Base-by-base conservation (phyloP, 2,888 invertebrate species). In the Scaptomyza caliginosa region DNA sequence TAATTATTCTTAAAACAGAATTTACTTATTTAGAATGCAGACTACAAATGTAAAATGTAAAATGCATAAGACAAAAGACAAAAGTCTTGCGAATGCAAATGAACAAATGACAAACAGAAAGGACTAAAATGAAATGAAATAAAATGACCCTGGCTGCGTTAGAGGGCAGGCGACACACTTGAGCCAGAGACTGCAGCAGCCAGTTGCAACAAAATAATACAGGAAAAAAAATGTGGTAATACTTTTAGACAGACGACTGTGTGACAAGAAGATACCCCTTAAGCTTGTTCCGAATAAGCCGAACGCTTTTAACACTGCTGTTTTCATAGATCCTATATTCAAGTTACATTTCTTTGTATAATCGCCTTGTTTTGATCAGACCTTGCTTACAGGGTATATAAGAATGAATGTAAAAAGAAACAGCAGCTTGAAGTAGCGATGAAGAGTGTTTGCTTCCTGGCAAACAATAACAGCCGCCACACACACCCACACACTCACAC, bases 401-500 rank as follows among this genome's bases (percentile, higher is more conserved):
- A 8, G 16, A 30, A 39, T 8, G 21, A 30, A 42, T 8, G n/a
- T 26, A 56, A 56, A 65, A 58, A n/a, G 10, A 28, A 63, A 56
- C n/a, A 63, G 56, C 51, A 46, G 46, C 42, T 60, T 43, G 56
- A 80, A 77, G 84, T 67, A 58, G 69, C 58, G 69, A 69, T 72
- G 45, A 59, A 64, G 67, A 83, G 77, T 81, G 86, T 76, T 83
- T 86, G 86, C 71, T 81, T 81, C 86, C 81, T 81, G 86, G 67
- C 83, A 50, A 66, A 81, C 67, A 68, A 67, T 63, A 69, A 55
- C 66, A 66, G 52, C 48, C 39, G 30, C 46, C 30, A 56, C 36
- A 55, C 38, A 34, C 21, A 52, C 62, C 39, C n/a, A 50, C 54
- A 60, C 46, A 60, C 66, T 16, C 16, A 42, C 13, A 30, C 30